Percentiles rank a stretch among this genome's conserved stretches.
phyloP scores from a whole-genome alignment of 2,113 vertebrate genomes.

The Oriolus oriolus region DNA sequence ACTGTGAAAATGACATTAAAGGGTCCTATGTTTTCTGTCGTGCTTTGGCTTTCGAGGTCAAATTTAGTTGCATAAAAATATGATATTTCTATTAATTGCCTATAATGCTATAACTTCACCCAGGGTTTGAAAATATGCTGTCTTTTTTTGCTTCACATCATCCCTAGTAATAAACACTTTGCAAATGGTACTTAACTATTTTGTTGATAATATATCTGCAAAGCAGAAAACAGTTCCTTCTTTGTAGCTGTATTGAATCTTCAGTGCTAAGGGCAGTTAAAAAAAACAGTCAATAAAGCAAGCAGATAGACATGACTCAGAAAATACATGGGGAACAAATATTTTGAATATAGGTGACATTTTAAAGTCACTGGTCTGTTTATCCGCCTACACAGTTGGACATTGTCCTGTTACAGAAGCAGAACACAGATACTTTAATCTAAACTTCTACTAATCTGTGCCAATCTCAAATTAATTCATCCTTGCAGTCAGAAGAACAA shows the following conservation, averaged over 20 bases:
- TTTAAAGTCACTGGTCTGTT: background rate
- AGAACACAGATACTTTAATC: background rate
- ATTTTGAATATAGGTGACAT: background rate
- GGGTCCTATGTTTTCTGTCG: constrained; percentile 25
- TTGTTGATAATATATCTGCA: background rate
- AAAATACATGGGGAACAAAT: background rate
- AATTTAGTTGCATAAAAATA: constrained; percentile 43
- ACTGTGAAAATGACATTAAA: constrained; percentile 48
- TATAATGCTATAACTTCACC: constrained; percentile 37
- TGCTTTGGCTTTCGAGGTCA: constrained; percentile 31
- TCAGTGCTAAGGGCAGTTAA: background rate
- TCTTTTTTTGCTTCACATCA: background rate
- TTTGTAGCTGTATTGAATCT: background rate
- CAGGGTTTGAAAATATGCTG: background rate
- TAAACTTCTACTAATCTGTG: background rate
- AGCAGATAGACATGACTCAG: background rate
- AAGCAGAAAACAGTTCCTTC: background rate
- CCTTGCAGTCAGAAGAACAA: background rate
- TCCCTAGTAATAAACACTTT: background rate
- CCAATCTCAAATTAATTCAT: background rate
- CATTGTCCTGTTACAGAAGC: background rate
- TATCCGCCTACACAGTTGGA: background rate
- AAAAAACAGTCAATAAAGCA: background rate
- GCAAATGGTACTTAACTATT: background rate
- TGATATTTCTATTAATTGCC: constrained; percentile 50